A percentile compares a stretch with the other conserved stretches of the same genome.
These are phyloP conservation scores for Pterocles burchelli DNA, from an alignment of 2,113 vertebrate species.

Conservation along the genomic window DNA sequence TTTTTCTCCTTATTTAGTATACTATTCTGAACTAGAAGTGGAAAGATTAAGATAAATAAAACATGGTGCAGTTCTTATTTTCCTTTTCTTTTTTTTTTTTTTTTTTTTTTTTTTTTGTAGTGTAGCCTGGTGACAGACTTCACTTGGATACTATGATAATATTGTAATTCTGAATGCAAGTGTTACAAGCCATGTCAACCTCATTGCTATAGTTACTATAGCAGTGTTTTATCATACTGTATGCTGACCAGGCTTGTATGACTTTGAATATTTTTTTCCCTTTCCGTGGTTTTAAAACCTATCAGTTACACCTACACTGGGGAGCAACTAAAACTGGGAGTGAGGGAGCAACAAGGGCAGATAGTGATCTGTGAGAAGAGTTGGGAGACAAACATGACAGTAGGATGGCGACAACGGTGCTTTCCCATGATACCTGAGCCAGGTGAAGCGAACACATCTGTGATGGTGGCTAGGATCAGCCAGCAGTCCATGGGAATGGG, in stretches of 20 bases:
- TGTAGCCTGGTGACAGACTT: not conserved
- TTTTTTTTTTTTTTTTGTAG: no score
- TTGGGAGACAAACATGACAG: not conserved
- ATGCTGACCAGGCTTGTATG: not conserved
- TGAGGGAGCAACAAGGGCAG: not conserved
- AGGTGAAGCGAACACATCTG: not conserved
- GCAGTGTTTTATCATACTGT: not conserved
- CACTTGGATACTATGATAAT: not conserved
- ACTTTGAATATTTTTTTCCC: not conserved
- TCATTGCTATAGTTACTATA: not conserved
- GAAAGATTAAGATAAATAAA: not conserved
- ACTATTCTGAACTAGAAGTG: not conserved
- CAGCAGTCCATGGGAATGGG: not conserved
- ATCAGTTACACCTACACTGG: not conserved
- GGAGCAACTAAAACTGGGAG: not conserved
- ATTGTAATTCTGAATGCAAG: not conserved
- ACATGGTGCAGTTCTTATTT: not conserved
- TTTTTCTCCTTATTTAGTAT: not conserved
- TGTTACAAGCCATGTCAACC: not conserved
- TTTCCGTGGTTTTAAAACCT: not conserved
- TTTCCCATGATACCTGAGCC: accelerated
- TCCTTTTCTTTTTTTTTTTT: not conserved
- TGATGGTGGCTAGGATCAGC: not conserved
- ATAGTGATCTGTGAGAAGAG: not conserved
- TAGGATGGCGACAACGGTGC: not conserved